These are phyloP conservation scores for Cyclophora albipunctata DNA, from an alignment of 2,888 invertebrate species.

Conservation along the genomic window DNA sequence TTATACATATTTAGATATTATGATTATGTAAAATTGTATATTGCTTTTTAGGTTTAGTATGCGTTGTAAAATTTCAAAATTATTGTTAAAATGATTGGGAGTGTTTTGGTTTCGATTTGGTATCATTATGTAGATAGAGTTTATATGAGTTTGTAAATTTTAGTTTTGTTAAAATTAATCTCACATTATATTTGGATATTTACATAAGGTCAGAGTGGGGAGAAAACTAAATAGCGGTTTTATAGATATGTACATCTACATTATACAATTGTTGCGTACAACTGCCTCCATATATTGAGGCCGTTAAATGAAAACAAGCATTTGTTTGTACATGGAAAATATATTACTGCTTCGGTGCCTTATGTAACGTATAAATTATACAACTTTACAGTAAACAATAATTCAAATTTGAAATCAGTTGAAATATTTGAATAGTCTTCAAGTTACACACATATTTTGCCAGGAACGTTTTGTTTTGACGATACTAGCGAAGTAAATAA, in stretches of 20 bases:
- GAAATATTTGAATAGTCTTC: background rate
- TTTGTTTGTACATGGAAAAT: background rate
- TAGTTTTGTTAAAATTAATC: too few relatives aligned
- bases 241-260: too few relatives aligned
- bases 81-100: conserved; percentile 8
- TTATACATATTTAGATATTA: background rate
- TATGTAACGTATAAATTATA: conserved; percentile 11
- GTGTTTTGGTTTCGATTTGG: too few relatives aligned
- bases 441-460: background rate
- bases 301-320: too few relatives aligned
- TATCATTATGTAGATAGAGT: too few relatives aligned
- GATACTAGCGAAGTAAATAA: too few relatives aligned
- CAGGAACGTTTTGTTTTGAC: background rate
- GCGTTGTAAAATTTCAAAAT: conserved; percentile 20
- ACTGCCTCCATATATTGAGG: too few relatives aligned
- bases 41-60: conserved; percentile 4
- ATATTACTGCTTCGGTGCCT: conserved; percentile 25
- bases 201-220: too few relatives aligned
- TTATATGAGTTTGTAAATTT: too few relatives aligned
- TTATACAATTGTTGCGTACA: too few relatives aligned
- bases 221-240: too few relatives aligned
- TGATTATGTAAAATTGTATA: conserved; percentile 12
- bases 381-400: background rate
- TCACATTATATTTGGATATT: too few relatives aligned
- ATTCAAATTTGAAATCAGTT: background rate